Conservation (phyloP, 1,140 invertebrate species). For the Drosophila nannoptera region DNA sequence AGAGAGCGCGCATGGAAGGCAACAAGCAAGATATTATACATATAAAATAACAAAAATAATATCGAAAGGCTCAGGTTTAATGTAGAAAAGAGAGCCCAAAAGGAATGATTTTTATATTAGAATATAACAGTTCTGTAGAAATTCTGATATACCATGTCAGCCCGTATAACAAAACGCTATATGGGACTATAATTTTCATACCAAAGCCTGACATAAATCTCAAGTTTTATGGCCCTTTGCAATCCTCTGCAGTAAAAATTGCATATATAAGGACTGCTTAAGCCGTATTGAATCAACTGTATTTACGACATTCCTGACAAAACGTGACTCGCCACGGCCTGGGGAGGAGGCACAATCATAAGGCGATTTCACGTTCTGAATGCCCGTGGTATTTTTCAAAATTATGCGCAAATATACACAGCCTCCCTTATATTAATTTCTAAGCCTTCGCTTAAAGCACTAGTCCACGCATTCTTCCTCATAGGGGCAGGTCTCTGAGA, state of each 20-base stretch:
- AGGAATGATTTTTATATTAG: background rate
- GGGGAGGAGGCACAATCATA: conserved; percentile 19
- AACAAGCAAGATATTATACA: too few species aligned
- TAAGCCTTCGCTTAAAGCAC: too few species aligned
- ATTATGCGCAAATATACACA: too few species aligned
- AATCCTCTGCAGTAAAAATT: conserved; percentile 25
- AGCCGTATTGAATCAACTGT: conserved; percentile 17
- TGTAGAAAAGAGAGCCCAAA: too few species aligned
- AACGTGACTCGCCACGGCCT: background rate
- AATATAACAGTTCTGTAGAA: background rate
- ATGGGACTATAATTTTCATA: background rate
- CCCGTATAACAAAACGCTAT: background rate
- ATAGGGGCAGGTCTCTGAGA: too few species aligned
- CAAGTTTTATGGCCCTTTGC: conserved; percentile 25
- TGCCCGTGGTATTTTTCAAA: background rate
- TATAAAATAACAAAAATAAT: too few species aligned
- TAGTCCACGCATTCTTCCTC: too few species aligned
- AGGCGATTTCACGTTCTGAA: conserved; percentile 30
- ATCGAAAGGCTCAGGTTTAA: too few species aligned
- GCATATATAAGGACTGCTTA: background rate
- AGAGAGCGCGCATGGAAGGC: background rate
- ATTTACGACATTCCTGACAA: conserved; percentile 33
- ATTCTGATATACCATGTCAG: too few species aligned
- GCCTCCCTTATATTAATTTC: too few species aligned
- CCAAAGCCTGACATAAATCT: conserved; percentile 15